phyloP scores from a whole-genome alignment of 2,113 vertebrate genomes.

The Anguilla rostrata region DNA sequence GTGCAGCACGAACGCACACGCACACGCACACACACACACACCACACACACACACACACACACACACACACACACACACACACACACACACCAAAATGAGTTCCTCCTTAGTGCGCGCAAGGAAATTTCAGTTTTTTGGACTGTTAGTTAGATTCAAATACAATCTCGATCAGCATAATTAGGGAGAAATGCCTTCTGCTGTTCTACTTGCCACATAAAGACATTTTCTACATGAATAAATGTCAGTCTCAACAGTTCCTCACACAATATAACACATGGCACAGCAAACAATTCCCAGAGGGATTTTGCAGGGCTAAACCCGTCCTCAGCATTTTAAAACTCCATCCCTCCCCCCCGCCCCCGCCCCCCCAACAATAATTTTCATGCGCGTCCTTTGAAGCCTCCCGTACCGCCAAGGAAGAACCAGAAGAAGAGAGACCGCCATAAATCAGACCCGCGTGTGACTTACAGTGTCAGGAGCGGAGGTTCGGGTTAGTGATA shows the following conservation, averaged over 20 bases:
- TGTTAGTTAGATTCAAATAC: background rate
- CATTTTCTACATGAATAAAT: constrained; percentile 8
- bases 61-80: background rate
- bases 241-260: constrained; percentile 4
- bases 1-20: background rate
- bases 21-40: background rate
- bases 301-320: background rate
- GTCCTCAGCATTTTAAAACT: background rate
- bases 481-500: constrained; percentile 55
- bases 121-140: background rate
- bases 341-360: background rate
- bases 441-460: constrained; percentile 44
- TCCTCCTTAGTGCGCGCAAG: background rate
- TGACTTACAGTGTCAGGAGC: constrained; percentile 51
- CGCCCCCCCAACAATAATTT: background rate
- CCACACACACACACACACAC: background rate
- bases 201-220: background rate
- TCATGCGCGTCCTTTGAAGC: background rate
- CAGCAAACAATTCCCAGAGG: background rate
- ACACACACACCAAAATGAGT: background rate
- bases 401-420: constrained; percentile 45
- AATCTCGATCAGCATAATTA: background rate
- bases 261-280: constrained; percentile 2
- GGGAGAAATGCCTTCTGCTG: constrained; percentile 1
- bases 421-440: constrained; percentile 65